These are phyloP conservation scores for Conger conger DNA, from an alignment of 2,113 vertebrate genomes.

Conservation along the genomic window DNA sequence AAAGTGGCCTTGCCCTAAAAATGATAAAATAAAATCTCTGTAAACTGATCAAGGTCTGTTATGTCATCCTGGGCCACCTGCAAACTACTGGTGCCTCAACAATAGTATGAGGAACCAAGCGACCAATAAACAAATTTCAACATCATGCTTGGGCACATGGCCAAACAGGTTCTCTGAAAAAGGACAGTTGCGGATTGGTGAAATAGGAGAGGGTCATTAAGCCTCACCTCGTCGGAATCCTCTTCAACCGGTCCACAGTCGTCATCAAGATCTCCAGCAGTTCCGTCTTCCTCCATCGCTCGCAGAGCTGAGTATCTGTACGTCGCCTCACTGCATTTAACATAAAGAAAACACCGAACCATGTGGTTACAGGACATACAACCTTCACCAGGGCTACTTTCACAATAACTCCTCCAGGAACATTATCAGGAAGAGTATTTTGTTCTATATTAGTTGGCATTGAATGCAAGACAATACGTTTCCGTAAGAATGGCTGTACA, in stretches of 20 bases:
- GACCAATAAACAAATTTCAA: too few relatives aligned
- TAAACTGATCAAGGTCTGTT: too few relatives aligned
- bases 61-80: too few relatives aligned
- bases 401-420: not conserved
- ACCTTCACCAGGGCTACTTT: not conserved
- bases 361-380: not conserved
- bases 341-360: not conserved
- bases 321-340: constrained; percentile 53
- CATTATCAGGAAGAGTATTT: not conserved
- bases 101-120: too few relatives aligned
- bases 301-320: constrained; percentile 67
- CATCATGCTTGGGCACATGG: not conserved
- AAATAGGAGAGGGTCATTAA: not conserved
- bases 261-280: constrained; percentile 33
- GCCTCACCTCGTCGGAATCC: constrained; percentile 63
- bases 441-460: not conserved
- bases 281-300: constrained; percentile 56
- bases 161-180: not conserved
- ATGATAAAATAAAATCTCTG: too few relatives aligned
- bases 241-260: constrained; percentile 43
- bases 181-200: not conserved
- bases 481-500: not conserved
- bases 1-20: too few relatives aligned
- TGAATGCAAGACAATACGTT: not conserved
- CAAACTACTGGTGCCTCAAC: too few relatives aligned